These are phyloP conservation scores for Ophiodon elongatus DNA, from an alignment of 2,113 vertebrate genomes.

Conservation along the genomic window DNA sequence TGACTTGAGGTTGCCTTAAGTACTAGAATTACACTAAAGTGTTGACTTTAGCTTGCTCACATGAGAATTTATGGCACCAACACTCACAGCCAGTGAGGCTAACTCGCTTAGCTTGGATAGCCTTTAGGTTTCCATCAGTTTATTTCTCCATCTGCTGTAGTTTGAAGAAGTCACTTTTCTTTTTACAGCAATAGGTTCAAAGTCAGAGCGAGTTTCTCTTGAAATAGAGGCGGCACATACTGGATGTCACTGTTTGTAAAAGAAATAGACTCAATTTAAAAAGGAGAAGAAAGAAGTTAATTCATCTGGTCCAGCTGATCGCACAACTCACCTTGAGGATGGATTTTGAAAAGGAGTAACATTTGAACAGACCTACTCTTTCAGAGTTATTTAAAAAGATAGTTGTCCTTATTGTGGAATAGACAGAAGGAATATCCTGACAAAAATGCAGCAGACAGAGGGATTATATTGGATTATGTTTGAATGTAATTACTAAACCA, in stretches of 20 bases:
- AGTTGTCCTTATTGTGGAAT: background rate
- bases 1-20: conserved; percentile 48
- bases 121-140: conserved; percentile 32
- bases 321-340: background rate
- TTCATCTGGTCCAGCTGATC: background rate
- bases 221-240: background rate
- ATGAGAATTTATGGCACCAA: conserved; percentile 40
- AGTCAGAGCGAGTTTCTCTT: conserved; percentile 12
- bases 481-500: conserved; percentile 29
- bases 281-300: background rate
- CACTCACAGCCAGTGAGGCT: conserved; percentile 18
- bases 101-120: conserved; percentile 18
- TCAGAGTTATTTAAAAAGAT: background rate
- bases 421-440: background rate
- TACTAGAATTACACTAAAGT: conserved; percentile 46
- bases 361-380: background rate
- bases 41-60: conserved; percentile 51
- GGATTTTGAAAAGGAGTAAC: background rate
- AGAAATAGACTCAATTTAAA: background rate
- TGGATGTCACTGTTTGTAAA: background rate
- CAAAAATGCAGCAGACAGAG: conserved; percentile 12
- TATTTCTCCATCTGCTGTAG: conserved; percentile 15
- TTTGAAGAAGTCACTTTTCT: conserved; percentile 21
- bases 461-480: conserved; percentile 25
- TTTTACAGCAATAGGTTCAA: background rate